These are phyloP conservation scores for Hypsibius dujardini DNA, from an alignment of 1,140 invertebrate genomes.

Conservation along the genomic window DNA sequence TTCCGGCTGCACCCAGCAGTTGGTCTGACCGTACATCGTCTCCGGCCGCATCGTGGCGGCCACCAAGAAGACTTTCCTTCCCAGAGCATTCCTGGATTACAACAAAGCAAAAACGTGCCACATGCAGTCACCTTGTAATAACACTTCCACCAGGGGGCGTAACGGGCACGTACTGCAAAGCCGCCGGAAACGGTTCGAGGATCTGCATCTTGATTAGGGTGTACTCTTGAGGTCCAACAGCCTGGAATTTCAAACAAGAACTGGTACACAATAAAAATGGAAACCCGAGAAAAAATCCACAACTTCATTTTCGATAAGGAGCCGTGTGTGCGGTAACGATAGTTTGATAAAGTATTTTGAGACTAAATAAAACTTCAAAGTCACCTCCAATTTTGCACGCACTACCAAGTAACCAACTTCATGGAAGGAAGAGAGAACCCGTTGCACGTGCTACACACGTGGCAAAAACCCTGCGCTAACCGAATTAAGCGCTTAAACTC, in stretches of 20 bases:
- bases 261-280: too few relatives aligned
- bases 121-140: conserved; percentile 14
- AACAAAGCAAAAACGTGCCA: conserved; percentile 19
- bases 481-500: too few relatives aligned
- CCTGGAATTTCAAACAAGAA: too few relatives aligned
- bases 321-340: too few relatives aligned
- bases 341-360: too few relatives aligned
- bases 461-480: too few relatives aligned
- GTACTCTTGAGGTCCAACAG: conserved; percentile 93
- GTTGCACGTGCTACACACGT: too few relatives aligned
- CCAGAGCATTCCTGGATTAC: conserved; percentile 37
- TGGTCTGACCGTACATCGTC: conserved; percentile 99
- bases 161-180: conserved; percentile 17
- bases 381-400: conserved; percentile 2
- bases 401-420: neutral
- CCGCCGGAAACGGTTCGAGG: conserved; percentile 47
- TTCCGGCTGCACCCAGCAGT: conserved; percentile 91
- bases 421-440: neutral
- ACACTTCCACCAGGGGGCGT: too few relatives aligned
- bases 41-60: conserved; percentile 94
- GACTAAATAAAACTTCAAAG: too few relatives aligned
- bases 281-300: too few relatives aligned
- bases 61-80: conserved; percentile 58
- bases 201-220: conserved; percentile 88
- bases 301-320: too few relatives aligned